Percentiles rank a stretch among this genome's conserved stretches.
phyloP scores from a whole-genome alignment of 2,113 vertebrate genomes.

The Zosterops lateralis region DNA sequence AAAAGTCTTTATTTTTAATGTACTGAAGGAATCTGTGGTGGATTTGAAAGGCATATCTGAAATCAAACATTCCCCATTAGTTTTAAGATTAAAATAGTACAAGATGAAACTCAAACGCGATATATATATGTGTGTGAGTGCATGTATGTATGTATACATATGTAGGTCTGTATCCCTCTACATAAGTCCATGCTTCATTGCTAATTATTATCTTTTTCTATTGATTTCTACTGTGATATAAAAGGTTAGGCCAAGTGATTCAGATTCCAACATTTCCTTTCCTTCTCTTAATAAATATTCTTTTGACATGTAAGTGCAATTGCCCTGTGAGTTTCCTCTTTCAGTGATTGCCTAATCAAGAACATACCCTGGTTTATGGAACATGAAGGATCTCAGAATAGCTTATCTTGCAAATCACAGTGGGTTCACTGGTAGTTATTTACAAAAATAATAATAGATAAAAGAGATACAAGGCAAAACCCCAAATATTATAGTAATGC shows the following conservation, averaged over 20 bases:
- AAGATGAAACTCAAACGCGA: background rate
- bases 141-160: background rate
- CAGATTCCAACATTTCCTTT: background rate
- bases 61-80: background rate
- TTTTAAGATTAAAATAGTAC: background rate
- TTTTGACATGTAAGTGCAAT: background rate
- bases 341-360: background rate
- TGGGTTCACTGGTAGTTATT: background rate
- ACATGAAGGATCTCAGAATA: background rate
- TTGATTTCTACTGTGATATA: background rate
- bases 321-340: background rate
- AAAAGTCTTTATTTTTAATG: background rate
- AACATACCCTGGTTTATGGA: background rate
- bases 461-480: background rate
- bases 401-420: background rate
- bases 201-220: background rate
- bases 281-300: background rate
- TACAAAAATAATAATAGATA: background rate
- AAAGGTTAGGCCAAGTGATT: background rate
- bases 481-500: background rate
- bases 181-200: background rate
- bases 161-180: background rate
- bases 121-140: rapidly evolving
- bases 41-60: background rate
- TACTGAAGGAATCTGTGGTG: background rate